A percentile compares a stretch with the other conserved stretches of the same genome.
Evolutionary conservation across 2,113 vertebrate species (phyloP).

Genomic region (Nyctereutes procyonoides): DNA sequence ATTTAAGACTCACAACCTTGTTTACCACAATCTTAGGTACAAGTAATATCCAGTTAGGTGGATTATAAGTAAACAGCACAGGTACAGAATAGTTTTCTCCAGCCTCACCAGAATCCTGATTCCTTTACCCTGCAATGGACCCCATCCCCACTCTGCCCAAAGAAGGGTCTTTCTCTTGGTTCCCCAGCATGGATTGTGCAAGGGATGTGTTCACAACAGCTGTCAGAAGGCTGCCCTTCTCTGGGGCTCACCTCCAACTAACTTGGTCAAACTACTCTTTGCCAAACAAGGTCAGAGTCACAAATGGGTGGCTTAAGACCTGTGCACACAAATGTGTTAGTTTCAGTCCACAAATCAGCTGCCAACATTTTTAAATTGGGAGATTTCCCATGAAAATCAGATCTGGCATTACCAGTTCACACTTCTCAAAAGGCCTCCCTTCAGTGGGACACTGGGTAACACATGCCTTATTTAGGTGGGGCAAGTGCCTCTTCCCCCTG

Average conservation of each 20-base stretch:
- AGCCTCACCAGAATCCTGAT: background rate
- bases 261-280: background rate
- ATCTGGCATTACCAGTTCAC: background rate
- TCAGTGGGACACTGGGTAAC: background rate
- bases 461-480: background rate
- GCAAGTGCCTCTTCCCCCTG: background rate
- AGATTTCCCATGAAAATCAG: background rate
- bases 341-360: background rate
- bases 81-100: background rate
- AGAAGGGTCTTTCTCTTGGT: background rate
- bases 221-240: background rate
- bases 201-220: background rate
- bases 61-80: background rate
- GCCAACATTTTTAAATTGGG: slow-evolving; percentile 18
- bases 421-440: background rate
- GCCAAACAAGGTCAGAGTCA: background rate
- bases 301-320: background rate
- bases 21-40: background rate
- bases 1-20: background rate
- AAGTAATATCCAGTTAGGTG: background rate
- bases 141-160: background rate
- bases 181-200: background rate
- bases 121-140: background rate
- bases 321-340: background rate
- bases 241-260: background rate